Evolutionary conservation across 2,797 vertebrate genomes (phyloP).

Genomic region (Zenarchopterus dispar): DNA sequence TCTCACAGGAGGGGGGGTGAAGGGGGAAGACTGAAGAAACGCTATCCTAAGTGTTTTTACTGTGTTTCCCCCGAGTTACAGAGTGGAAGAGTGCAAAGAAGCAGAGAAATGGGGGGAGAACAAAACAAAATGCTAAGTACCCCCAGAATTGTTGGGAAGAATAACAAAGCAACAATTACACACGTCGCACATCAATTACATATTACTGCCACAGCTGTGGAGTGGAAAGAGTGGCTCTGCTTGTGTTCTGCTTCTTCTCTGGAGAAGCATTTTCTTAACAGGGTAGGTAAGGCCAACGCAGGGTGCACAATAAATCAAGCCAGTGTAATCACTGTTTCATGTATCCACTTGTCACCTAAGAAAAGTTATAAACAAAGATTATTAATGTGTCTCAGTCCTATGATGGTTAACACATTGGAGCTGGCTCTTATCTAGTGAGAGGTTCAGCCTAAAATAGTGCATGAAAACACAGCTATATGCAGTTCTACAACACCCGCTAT

Average conservation of each 20-base stretch:
- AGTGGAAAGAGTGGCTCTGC: slow-evolving; percentile 33
- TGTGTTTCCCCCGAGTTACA: slow-evolving; percentile 46
- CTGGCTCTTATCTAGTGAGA: slow-evolving; percentile 49
- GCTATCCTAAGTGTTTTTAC: slow-evolving; percentile 38
- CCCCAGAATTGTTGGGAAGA: slow-evolving; percentile 66
- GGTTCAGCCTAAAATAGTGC: background rate
- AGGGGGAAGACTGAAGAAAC: background rate
- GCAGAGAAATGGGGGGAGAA: background rate
- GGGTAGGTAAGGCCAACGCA: slow-evolving; percentile 31
- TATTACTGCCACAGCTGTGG: slow-evolving; percentile 59
- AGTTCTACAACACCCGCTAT: slow-evolving; percentile 14
- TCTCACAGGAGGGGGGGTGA: slow-evolving; percentile 11
- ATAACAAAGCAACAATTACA: slow-evolving; percentile 74
- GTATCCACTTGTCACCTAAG: slow-evolving; percentile 34
- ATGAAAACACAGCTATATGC: slow-evolving; percentile 26
- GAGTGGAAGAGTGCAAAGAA: slow-evolving; percentile 10
- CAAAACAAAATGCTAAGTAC: slow-evolving; percentile 51
- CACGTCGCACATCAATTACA: slow-evolving; percentile 68
- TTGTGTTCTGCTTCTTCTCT: slow-evolving; percentile 54
- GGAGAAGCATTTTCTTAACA: slow-evolving; percentile 44
- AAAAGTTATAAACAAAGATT: slow-evolving; percentile 59
- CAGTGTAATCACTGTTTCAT: slow-evolving; percentile 57
- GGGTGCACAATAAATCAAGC: slow-evolving; percentile 55
- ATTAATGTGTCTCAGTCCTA: slow-evolving; percentile 45
- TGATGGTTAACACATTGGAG: slow-evolving; percentile 31